These are phyloP conservation scores for Spea hammondii DNA, from an alignment of 2,797 vertebrate genomes.

Conservation along the genomic window DNA sequence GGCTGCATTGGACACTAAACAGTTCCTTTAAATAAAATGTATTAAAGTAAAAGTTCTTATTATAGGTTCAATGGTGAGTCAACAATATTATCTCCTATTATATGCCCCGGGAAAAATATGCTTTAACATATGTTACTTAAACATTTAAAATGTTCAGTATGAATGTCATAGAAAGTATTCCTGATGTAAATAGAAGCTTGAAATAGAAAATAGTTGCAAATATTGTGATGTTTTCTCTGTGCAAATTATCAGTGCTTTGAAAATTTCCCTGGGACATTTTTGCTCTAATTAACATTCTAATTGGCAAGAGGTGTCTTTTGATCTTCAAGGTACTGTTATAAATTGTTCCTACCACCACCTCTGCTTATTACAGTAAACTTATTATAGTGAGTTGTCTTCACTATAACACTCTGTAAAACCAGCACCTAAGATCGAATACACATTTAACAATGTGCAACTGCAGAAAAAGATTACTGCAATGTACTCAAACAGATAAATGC, in stretches of 20 bases:
- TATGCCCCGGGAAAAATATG: too few species aligned
- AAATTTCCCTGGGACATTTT: neutral
- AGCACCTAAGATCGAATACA: constrained; percentile 18
- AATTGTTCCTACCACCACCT: constrained; percentile 18
- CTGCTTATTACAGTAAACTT: neutral
- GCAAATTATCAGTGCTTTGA: constrained; percentile 5
- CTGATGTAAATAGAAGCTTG: too few species aligned
- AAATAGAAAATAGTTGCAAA: too few species aligned
- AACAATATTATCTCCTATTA: too few species aligned
- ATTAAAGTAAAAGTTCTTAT: too few species aligned
- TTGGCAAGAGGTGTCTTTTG: constrained; percentile 9
- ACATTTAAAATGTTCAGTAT: too few species aligned
- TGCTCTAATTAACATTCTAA: constrained; percentile 13
- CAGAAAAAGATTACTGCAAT: constrained; percentile 21
- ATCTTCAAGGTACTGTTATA: constrained; percentile 16
- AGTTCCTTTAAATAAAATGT: too few species aligned
- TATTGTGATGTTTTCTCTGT: neutral
- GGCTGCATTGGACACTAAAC: too few species aligned
- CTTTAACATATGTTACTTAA: too few species aligned
- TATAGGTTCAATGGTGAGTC: too few species aligned
- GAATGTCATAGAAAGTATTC: too few species aligned
- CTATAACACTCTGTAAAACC: neutral
- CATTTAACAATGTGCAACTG: constrained; percentile 5
- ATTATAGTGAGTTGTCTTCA: neutral
- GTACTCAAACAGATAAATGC: constrained; percentile 27